A percentile compares a stretch with the other conserved stretches of the same genome.
These are phyloP conservation scores for Himantopus leucocephalus DNA, from an alignment of 2,113 vertebrate genomes.

Conservation along the genomic window DNA sequence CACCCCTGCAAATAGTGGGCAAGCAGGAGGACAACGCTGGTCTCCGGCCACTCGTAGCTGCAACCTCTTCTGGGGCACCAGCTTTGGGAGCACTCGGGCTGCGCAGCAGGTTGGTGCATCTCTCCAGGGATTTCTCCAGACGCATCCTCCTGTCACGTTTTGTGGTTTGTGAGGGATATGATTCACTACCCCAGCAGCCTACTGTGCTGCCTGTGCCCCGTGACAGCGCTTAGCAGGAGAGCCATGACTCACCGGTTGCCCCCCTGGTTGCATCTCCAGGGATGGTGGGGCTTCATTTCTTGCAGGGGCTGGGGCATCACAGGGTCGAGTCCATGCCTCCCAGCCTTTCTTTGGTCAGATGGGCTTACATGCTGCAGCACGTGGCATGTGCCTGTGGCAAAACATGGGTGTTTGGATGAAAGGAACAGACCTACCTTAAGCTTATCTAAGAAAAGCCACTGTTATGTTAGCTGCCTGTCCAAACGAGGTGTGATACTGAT, in stretches of 20 bases:
- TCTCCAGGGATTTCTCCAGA: not conserved
- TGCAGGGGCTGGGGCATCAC: not conserved
- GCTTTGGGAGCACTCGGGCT: not conserved
- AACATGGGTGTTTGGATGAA: not conserved
- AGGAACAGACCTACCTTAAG: not conserved
- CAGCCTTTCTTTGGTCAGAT: not conserved
- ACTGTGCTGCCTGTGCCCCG: not conserved
- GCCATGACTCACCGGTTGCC: not conserved
- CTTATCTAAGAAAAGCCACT: not conserved
- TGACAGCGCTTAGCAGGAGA: not conserved
- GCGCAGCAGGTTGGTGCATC: not conserved
- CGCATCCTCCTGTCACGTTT: not conserved
- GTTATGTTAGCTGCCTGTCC: not conserved
- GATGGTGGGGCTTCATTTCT: not conserved
- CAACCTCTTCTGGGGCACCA: not conserved
- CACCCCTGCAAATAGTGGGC: not conserved
- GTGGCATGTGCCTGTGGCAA: not conserved
- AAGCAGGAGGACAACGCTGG: not conserved
- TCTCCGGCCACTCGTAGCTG: not conserved
- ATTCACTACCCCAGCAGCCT: not conserved
- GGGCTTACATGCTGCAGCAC: accelerated
- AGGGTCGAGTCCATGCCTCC: not conserved
- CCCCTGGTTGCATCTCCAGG: not conserved
- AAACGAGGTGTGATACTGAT: not conserved
- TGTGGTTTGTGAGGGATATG: not conserved